phyloP scores from a whole-genome alignment of 2,888 invertebrate genomes.

The Lycia hirtaria region DNA sequence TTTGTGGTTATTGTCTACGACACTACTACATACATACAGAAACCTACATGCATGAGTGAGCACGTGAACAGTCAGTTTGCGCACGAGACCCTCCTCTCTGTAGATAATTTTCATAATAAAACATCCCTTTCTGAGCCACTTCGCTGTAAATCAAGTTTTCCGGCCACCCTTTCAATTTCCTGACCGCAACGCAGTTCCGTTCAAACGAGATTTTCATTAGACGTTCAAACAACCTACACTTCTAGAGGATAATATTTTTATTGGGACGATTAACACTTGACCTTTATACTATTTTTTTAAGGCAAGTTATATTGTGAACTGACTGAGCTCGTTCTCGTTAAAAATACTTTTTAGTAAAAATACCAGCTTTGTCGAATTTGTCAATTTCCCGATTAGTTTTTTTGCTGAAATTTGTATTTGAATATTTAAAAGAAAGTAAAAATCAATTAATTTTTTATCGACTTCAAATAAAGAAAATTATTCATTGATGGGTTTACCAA shows the following conservation, averaged over 20 bases:
- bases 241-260: slow-evolving; percentile 57
- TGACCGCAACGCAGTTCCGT: slow-evolving; percentile 73
- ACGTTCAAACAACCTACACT: slow-evolving; percentile 59
- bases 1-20: not conserved
- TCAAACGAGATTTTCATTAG: slow-evolving; percentile 72
- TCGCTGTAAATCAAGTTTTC: slow-evolving; percentile 79
- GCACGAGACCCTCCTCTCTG: slow-evolving; percentile 51
- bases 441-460: too few species aligned
- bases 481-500: too few species aligned
- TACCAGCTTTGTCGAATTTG: too few species aligned
- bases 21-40: not conserved
- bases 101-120: slow-evolving; percentile 80
- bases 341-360: too few species aligned
- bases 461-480: too few species aligned
- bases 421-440: too few species aligned
- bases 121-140: slow-evolving; percentile 76
- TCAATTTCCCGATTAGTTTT: too few species aligned
- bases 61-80: slow-evolving; percentile 54
- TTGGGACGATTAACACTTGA: slow-evolving; percentile 51
- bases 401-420: too few species aligned
- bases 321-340: too few species aligned
- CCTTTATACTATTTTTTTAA: slow-evolving; percentile 22
- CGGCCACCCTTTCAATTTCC: slow-evolving; percentile 78
- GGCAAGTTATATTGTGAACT: not conserved
- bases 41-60: not conserved